A percentile compares a stretch with the other conserved stretches of the same genome.
Conservation (phyloP, 2,888 invertebrate genomes). For the Itoplectis maculator region DNA sequence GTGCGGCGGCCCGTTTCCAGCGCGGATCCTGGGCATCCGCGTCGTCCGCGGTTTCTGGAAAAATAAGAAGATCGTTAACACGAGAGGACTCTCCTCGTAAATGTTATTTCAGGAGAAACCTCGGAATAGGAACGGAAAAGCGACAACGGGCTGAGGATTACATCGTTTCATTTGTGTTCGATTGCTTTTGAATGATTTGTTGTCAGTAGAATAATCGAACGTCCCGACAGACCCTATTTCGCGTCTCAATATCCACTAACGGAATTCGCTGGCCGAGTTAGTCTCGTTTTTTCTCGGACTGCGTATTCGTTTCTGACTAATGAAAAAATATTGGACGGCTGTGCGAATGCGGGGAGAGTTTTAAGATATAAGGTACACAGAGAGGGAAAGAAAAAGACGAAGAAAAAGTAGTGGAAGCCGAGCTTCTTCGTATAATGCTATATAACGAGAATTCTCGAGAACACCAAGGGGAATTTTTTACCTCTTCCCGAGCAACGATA, state of each 20-base stretch:
- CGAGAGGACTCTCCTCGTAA: not conserved
- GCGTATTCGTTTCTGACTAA: not conserved
- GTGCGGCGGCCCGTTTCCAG: not conserved
- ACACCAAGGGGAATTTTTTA: constrained; percentile 53
- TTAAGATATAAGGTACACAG: constrained; percentile 12
- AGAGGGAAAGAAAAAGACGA: not conserved
- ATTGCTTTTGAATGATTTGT: not conserved
- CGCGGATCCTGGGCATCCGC: not conserved
- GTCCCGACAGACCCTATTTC: not conserved
- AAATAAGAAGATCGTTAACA: not conserved
- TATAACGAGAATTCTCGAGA: constrained; percentile 34
- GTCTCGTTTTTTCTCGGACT: not conserved
- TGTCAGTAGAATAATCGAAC: not conserved
- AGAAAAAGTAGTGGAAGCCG: constrained; percentile 6
- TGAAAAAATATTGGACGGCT: constrained; percentile 33
- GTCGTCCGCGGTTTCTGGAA: not conserved
- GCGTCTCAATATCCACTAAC: not conserved
- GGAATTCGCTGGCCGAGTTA: not conserved
- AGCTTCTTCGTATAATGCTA: constrained; percentile 33
- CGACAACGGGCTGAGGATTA: too few relatives aligned
- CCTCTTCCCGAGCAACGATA: constrained; percentile 48
- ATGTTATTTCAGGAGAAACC: too few relatives aligned
- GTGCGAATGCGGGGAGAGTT: not conserved
- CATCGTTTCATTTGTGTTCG: too few relatives aligned
- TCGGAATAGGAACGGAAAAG: too few relatives aligned